phyloP scores from a whole-genome alignment of 2,888 invertebrate species.

The Tetropium fuscum region DNA sequence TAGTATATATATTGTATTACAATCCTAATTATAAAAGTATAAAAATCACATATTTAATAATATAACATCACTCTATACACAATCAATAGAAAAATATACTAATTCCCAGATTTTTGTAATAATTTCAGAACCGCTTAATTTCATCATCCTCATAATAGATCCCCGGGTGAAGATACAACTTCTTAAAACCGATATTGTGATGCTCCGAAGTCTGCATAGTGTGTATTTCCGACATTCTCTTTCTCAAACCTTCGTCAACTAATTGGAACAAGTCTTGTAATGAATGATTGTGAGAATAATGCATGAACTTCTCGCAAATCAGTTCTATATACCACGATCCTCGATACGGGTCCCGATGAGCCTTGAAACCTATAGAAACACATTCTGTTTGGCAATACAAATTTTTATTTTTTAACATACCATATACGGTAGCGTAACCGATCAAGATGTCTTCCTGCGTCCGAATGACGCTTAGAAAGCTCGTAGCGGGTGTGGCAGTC shows the following conservation, averaged over 20 bases:
- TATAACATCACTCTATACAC: too few relatives aligned
- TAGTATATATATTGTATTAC: too few relatives aligned
- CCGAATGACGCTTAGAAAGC: constrained; percentile 43
- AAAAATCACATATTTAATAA: too few relatives aligned
- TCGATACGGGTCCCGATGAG: constrained; percentile 70
- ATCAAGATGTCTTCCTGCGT: constrained; percentile 71
- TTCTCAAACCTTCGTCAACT: constrained; percentile 68
- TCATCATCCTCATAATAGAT: constrained; percentile 63
- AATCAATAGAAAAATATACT: too few relatives aligned
- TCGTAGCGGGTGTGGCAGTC: background rate
- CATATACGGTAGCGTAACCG: constrained; percentile 73
- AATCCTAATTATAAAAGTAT: too few relatives aligned
- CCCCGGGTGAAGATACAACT: constrained; percentile 78
- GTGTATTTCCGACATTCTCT: constrained; percentile 56
- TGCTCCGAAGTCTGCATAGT: constrained; percentile 73
- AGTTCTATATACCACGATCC: constrained; percentile 81
- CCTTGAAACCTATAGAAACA: constrained; percentile 66
- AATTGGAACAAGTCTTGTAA: constrained; percentile 74
- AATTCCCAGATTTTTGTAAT: too few relatives aligned
- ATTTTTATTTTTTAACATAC: too few relatives aligned
- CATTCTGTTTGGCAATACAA: too few relatives aligned
- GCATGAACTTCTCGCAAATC: constrained; percentile 75
- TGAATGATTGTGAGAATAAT: constrained; percentile 72
- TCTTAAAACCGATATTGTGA: constrained; percentile 74
- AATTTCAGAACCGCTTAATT: constrained; percentile 36